These are phyloP conservation scores for Orgyia antiqua DNA, from an alignment of 2,888 invertebrate genomes.

Conservation along the genomic window DNA sequence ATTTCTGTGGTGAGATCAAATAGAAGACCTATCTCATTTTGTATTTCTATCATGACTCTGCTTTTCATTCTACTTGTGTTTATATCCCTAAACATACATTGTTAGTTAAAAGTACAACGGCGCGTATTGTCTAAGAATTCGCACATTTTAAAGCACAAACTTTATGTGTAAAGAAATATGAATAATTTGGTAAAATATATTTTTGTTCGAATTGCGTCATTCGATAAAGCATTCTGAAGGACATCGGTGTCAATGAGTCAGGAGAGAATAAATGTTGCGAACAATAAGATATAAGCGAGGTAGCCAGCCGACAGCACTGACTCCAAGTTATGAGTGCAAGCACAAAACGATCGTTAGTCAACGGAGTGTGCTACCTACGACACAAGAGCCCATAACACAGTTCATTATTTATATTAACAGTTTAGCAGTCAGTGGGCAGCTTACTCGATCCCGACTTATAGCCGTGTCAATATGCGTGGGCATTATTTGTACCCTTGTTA, in stretches of 20 bases:
- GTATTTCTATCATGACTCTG: too few species aligned
- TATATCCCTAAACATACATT: too few species aligned
- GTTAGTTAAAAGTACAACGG: too few species aligned
- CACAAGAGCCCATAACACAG: conserved; percentile 64
- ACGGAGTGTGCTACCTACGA: conserved; percentile 65
- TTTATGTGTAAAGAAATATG: too few species aligned
- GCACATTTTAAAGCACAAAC: too few species aligned
- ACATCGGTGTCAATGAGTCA: conserved; percentile 23
- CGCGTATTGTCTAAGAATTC: too few species aligned
- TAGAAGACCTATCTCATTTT: too few species aligned
- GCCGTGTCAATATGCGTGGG: conserved; percentile 76
- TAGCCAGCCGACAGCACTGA: conserved; percentile 17
- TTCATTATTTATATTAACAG: conserved; percentile 79
- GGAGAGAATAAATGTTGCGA: conserved; percentile 27
- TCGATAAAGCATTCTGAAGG: conserved; percentile 14
- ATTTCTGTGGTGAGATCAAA: too few species aligned
- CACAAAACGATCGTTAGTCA: conserved; percentile 72
- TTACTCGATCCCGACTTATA: conserved; percentile 66
- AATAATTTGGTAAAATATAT: conserved; percentile 10
- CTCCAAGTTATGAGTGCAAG: conserved; percentile 46
- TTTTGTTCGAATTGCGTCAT: conserved; percentile 15
- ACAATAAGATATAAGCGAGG: conserved; percentile 29
- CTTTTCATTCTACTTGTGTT: too few species aligned
- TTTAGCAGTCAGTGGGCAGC: conserved; percentile 73
- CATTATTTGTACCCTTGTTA: conserved; percentile 77